A percentile compares a stretch with the other conserved stretches of the same genome.
phyloP scores from a whole-genome alignment of 2,113 vertebrate species.

The Probosciger aterrimus region DNA sequence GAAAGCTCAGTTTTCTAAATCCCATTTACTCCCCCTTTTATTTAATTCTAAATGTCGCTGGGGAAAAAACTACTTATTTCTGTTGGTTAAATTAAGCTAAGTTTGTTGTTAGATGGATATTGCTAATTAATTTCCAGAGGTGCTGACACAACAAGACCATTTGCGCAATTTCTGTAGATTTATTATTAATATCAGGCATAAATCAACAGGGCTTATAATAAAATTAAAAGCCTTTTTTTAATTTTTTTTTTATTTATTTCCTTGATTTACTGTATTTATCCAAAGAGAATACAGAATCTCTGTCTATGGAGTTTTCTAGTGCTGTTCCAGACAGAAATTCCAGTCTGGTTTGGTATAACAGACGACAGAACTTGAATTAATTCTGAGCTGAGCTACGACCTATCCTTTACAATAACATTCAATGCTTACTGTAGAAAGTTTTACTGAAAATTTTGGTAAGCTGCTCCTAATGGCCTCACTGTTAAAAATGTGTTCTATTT shows the following conservation, averaged over 20 bases:
- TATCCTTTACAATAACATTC: not conserved
- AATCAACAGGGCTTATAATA: not conserved
- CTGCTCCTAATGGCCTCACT: not conserved
- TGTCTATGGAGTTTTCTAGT: not conserved
- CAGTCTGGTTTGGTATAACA: not conserved
- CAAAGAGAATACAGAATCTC: not conserved
- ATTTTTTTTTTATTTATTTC: not conserved
- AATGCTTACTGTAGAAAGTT: not conserved
- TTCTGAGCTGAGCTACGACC: not conserved
- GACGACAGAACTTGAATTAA: not conserved
- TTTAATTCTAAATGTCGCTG: not conserved
- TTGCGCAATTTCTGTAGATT: not conserved
- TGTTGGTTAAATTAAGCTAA: not conserved
- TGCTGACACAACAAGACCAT: not conserved
- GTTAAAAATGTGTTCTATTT: not conserved
- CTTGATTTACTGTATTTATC: not conserved
- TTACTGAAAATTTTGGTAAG: not conserved
- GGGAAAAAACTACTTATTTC: not conserved
- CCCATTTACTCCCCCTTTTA: not conserved
- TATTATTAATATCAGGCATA: not conserved
- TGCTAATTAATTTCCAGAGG: not conserved
- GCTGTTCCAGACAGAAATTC: not conserved
- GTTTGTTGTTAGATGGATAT: not conserved
- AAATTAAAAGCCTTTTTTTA: not conserved
- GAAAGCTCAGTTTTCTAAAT: not conserved